Percentiles rank a stretch among this genome's conserved stretches.
Conservation (phyloP, 1,140 invertebrate genomes). For the Zaprionus lachaisei region DNA sequence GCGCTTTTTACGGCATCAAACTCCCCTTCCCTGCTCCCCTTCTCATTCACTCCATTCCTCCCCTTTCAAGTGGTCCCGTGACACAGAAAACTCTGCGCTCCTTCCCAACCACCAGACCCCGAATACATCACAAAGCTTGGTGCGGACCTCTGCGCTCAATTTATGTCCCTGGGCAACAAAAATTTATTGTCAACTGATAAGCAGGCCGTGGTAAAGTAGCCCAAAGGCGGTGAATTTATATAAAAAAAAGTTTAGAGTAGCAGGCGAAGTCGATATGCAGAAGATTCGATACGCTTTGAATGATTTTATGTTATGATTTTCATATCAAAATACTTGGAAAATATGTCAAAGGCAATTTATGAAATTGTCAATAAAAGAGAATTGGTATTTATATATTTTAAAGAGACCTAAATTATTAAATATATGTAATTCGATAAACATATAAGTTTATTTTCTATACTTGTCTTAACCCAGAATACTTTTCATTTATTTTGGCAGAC, state of each 20-base stretch:
- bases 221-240: conserved; percentile 58
- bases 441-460: no score
- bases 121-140: conserved; percentile 70
- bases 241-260: conserved; percentile 46
- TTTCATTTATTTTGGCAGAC: no score
- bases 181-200: conserved; percentile 83
- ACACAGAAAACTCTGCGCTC: background rate
- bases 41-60: background rate
- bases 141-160: conserved; percentile 66
- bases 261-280: conserved; percentile 16
- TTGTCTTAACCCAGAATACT: no score
- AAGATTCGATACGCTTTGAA: conserved; percentile 28
- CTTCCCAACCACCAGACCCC: background rate
- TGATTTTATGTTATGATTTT: background rate
- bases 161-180: conserved; percentile 80
- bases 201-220: conserved; percentile 69
- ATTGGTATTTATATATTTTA: no score
- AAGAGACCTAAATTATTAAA: no score
- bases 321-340: background rate
- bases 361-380: no score
- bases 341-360: background rate
- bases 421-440: no score
- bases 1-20: conserved; percentile 56
- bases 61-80: conserved; percentile 1
- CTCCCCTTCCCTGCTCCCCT: background rate